Evolutionary conservation across 2,888 invertebrate species (phyloP).

Genomic region (Agriopis marginaria): DNA sequence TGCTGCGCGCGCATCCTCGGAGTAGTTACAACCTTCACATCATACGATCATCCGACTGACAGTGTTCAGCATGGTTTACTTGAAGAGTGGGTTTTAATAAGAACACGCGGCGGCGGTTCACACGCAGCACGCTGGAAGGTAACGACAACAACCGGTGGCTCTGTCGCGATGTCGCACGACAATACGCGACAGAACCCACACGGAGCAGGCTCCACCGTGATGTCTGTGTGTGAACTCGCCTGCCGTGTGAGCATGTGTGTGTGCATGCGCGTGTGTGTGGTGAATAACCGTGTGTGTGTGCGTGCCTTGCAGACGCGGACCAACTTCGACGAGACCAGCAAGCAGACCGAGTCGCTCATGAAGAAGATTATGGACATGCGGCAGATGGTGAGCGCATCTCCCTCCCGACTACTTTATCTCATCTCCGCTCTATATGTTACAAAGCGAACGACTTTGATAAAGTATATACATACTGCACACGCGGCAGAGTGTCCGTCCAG

Average conservation of each 20-base stretch:
- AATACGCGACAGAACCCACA: too few relatives aligned
- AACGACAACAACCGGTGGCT: too few relatives aligned
- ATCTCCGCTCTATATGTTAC: too few relatives aligned
- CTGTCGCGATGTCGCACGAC: too few relatives aligned
- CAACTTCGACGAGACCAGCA: constrained; percentile 96
- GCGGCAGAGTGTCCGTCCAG: too few relatives aligned
- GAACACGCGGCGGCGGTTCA: neutral
- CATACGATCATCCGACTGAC: neutral
- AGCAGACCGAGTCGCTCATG: constrained; percentile 96
- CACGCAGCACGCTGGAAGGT: neutral
- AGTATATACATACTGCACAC: too few relatives aligned
- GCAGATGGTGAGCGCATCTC: constrained; percentile 89
- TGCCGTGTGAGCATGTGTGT: neutral
- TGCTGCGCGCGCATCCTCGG: too few relatives aligned
- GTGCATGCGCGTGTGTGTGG: constrained; percentile 1
- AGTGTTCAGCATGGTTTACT: constrained; percentile 28
- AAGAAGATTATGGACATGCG: constrained; percentile 98
- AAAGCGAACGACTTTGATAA: too few relatives aligned
- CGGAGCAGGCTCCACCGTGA: too few relatives aligned
- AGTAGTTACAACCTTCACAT: neutral
- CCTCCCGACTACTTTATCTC: neutral
- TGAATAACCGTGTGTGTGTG: constrained; percentile 44
- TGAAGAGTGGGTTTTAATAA: constrained; percentile 13
- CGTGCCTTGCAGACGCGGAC: constrained; percentile 91
- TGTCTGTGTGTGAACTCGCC: neutral